These are phyloP conservation scores for mouse (Mus musculus) DNA, from an alignment of 2,113 vertebrate genomes.

Conservation along the genomic window DNA sequence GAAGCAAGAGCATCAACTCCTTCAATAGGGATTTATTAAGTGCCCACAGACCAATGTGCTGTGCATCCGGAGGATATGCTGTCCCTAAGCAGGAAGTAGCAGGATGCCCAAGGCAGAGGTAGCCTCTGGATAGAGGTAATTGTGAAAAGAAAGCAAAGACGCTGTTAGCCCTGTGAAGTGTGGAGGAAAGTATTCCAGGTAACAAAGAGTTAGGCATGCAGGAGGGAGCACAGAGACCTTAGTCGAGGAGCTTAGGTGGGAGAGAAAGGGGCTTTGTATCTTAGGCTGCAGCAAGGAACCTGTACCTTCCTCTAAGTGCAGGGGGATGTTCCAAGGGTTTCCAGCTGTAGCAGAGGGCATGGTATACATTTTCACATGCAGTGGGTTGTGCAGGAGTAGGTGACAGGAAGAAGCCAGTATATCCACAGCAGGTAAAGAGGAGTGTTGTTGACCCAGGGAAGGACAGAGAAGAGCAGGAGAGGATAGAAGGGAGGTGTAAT, in stretches of 20 bases:
- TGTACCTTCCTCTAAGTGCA: neutral
- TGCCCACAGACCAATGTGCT: neutral
- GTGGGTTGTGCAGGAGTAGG: neutral
- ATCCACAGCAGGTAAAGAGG: neutral
- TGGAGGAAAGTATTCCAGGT: neutral
- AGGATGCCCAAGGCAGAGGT: neutral
- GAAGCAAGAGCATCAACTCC: neutral
- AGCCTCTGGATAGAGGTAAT: neutral
- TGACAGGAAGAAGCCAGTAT: neutral
- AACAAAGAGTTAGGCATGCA: neutral
- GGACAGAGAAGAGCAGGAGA: neutral
- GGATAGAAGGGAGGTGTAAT: neutral
- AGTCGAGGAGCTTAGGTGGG: no score
- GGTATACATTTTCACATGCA: neutral
- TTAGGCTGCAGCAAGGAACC: neutral
- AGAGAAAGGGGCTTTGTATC: neutral
- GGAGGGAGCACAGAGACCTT: neutral
- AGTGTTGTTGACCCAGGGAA: neutral
- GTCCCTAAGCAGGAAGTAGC: neutral
- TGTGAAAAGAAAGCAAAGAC: neutral
- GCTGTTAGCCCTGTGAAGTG: neutral
- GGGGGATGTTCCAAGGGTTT: neutral
- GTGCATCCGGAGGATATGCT: neutral
- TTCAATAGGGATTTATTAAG: neutral
- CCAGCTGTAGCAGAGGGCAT: neutral